A percentile compares a stretch with the other conserved stretches of the same genome.
These are phyloP conservation scores for Cyanoderma ruficeps DNA, from an alignment of 2,113 vertebrate species.

Conservation along the genomic window DNA sequence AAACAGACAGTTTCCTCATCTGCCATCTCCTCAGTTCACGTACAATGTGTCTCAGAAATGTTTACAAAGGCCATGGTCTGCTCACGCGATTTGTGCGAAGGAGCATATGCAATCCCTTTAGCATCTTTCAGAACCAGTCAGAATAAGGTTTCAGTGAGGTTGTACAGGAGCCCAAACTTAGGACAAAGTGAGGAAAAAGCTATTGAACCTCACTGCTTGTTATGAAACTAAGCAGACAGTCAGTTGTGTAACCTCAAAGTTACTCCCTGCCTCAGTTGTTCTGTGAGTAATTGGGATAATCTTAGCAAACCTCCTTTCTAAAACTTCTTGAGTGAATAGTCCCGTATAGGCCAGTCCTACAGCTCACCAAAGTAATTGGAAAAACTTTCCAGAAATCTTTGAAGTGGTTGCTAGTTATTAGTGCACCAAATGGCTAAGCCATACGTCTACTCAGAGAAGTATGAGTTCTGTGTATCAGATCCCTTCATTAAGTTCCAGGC, in stretches of 20 bases:
- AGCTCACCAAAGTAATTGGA: background rate
- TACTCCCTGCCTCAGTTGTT: background rate
- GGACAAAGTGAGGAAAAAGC: background rate
- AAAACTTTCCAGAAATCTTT: background rate
- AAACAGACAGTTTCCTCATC: conserved; percentile 58
- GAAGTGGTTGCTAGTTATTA: background rate
- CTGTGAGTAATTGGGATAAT: background rate
- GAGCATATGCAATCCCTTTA: background rate
- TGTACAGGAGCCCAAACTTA: background rate
- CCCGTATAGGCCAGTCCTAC: background rate
- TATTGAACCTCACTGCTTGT: background rate
- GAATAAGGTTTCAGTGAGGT: background rate
- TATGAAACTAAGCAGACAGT: background rate
- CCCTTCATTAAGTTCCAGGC: background rate
- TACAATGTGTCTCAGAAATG: conserved; percentile 25
- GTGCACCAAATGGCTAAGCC: background rate
- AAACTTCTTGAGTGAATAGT: background rate
- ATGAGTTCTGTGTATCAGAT: background rate
- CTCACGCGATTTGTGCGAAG: background rate
- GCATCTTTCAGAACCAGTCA: background rate
- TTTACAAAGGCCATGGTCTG: conserved; percentile 10
- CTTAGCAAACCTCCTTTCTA: background rate
- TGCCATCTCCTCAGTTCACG: background rate
- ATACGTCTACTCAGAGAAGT: background rate
- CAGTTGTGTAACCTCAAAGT: background rate